Conservation (phyloP, 2,113 vertebrate species). For the Osmerus eperlanus region DNA sequence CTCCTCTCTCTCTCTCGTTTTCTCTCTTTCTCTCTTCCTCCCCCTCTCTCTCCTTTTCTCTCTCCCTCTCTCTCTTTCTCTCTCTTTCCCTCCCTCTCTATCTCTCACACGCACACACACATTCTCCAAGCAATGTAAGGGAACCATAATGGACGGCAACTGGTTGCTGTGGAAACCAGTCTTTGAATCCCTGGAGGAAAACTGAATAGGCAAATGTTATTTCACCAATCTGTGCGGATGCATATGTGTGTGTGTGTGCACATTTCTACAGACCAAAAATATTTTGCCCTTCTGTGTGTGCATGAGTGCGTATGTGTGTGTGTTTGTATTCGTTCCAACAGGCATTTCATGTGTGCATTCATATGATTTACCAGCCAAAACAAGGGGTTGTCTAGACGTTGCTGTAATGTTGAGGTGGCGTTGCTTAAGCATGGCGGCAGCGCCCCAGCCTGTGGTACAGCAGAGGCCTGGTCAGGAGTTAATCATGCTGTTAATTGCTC, state of each 20-base stretch:
- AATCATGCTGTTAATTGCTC: constrained; percentile 58
- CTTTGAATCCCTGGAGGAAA: too few relatives aligned
- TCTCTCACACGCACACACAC: not conserved
- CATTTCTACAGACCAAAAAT: too few relatives aligned
- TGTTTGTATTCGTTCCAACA: too few relatives aligned
- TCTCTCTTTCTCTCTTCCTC: not conserved
- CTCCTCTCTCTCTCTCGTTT: not conserved
- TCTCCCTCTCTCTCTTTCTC: not conserved
- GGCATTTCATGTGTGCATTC: not conserved
- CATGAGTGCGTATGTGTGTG: not conserved
- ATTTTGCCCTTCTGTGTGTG: not conserved
- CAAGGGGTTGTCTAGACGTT: too few relatives aligned
- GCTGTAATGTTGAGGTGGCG: too few relatives aligned
- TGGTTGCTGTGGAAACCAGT: too few relatives aligned
- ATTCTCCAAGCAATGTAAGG: not conserved
- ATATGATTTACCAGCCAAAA: too few relatives aligned
- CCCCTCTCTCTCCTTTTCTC: not conserved
- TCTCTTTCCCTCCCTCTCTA: not conserved
- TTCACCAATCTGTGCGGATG: not conserved
- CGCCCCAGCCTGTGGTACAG: too few relatives aligned
- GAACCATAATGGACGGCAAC: too few relatives aligned
- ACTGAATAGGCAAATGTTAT: too few relatives aligned
- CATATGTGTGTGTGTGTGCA: not conserved
- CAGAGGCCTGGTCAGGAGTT: constrained; percentile 8
- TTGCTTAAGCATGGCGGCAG: constrained; percentile 16